Evolutionary conservation across 1,140 invertebrate genomes (phyloP).

Genomic region (Homarus americanus): DNA sequence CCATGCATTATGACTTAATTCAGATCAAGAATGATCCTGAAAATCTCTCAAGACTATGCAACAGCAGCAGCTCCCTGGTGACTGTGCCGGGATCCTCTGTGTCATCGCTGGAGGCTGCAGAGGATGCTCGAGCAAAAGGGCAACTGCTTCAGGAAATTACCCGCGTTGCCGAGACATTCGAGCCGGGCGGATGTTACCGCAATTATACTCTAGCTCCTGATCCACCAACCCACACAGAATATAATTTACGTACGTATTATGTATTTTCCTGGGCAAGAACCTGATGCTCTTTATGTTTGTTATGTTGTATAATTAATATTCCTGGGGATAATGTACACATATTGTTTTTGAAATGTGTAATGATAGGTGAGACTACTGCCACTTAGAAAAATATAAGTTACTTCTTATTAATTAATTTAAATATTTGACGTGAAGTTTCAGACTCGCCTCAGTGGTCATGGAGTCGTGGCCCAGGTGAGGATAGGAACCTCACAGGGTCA

Average conservation of each 20-base stretch:
- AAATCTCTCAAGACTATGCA: constrained; percentile 37
- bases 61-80: neutral
- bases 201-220: constrained; percentile 33
- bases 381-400: no score
- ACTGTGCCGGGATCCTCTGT: neutral
- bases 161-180: constrained; percentile 51
- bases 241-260: constrained; percentile 40
- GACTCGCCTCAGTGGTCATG: constrained; percentile 51
- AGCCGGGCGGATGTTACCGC: constrained; percentile 36
- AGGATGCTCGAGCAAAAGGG: constrained; percentile 40
- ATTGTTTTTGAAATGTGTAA: no score
- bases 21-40: constrained; percentile 65
- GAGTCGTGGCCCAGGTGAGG: constrained; percentile 36
- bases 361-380: no score
- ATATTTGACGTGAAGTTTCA: constrained; percentile 35
- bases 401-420: no score
- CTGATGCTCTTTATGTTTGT: neutral
- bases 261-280: neutral
- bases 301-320: no score
- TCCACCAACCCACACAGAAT: constrained; percentile 22
- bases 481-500: neutral
- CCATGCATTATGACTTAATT: constrained; percentile 12
- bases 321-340: no score
- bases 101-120: constrained; percentile 33
- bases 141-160: constrained; percentile 64